Percentiles rank a stretch among this genome's conserved stretches.
Evolutionary conservation across 2,888 invertebrate genomes (phyloP).

Genomic region (Gymnocheta viridis): DNA sequence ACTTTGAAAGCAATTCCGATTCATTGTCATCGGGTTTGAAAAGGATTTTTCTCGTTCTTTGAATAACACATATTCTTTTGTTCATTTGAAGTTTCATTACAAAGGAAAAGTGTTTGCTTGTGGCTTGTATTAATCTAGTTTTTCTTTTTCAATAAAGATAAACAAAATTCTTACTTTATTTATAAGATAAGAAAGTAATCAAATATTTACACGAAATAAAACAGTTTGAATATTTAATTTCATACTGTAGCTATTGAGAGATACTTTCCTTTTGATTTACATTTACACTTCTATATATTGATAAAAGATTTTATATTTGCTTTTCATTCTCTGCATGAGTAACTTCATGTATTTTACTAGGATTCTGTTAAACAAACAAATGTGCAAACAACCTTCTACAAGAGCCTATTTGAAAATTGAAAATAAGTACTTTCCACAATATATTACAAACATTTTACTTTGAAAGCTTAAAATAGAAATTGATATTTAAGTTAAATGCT

Average conservation of each 20-base stretch:
- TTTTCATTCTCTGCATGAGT: not conserved
- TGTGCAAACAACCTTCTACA: not conserved
- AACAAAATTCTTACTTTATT: too few species aligned
- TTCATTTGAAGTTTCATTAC: not conserved
- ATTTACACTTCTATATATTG: not conserved
- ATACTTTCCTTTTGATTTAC: not conserved
- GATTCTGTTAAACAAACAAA: not conserved
- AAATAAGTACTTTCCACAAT: not conserved
- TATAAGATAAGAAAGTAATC: too few species aligned
- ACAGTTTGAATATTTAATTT: not conserved
- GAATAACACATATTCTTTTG: conserved; percentile 26
- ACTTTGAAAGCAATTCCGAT: not conserved
- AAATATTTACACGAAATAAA: too few species aligned
- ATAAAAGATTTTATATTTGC: not conserved
- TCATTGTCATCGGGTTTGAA: conserved; percentile 26
- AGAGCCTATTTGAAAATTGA: not conserved
- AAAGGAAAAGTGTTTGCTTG: not conserved
- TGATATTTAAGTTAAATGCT: not conserved
- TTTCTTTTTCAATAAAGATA: too few species aligned
- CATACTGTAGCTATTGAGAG: not conserved
- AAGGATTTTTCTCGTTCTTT: conserved; percentile 7
- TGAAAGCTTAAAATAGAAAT: not conserved
- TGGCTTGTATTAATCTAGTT: not conserved
- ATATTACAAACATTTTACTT: not conserved
- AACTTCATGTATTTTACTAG: not conserved